Conservation (phyloP, 2,113 vertebrate genomes). For the Fregetta grallaria region DNA sequence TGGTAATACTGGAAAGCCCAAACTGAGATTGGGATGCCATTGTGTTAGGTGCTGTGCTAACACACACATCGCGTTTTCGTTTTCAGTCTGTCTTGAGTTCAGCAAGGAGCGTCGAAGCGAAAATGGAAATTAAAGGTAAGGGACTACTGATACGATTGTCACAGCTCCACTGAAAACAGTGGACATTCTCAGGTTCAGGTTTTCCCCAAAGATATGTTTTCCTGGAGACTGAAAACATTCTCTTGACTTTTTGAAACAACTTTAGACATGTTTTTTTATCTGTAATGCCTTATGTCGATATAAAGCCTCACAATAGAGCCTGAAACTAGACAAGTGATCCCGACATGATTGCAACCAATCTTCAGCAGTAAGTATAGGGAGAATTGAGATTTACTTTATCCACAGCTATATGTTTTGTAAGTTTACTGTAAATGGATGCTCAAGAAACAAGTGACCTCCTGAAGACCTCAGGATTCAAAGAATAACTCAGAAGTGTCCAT, state of each 20-base stretch:
- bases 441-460: background rate
- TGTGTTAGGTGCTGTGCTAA: background rate
- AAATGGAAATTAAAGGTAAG: background rate
- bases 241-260: background rate
- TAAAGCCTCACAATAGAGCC: background rate
- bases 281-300: background rate
- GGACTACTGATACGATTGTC: background rate
- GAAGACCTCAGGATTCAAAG: conserved; percentile 19
- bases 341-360: background rate
- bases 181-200: background rate
- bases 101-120: background rate
- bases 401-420: background rate
- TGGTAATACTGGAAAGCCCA: background rate
- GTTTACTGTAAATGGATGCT: background rate
- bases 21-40: background rate
- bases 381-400: background rate
- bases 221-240: background rate
- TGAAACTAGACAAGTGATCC: background rate
- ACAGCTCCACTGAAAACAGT: background rate
- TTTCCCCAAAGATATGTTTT: background rate
- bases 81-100: background rate
- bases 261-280: background rate
- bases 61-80: accelerated
- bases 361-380: background rate
- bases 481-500: background rate